Evolutionary conservation across 2,888 invertebrate genomes (phyloP).

Genomic region (Aplocera efformata): DNA sequence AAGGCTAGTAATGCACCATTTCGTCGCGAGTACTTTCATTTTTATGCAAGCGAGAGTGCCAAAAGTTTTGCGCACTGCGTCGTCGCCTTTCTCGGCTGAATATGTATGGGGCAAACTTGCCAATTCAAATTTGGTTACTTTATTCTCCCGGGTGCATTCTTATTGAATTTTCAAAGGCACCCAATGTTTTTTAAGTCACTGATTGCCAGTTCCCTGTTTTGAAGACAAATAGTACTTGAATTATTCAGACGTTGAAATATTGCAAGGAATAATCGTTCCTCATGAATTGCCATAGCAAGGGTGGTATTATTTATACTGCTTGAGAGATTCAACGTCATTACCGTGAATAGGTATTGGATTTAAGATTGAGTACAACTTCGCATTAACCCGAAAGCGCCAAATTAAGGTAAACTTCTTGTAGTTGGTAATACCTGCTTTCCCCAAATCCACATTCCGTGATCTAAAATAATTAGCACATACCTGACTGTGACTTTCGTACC

Average conservation of each 20-base stretch:
- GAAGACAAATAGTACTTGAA: background rate
- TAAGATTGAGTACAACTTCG: too few relatives aligned
- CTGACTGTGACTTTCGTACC: conserved; percentile 5
- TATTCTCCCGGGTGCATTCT: conserved; percentile 55
- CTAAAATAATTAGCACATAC: conserved; percentile 17
- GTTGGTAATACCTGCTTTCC: background rate
- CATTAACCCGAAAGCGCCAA: too few relatives aligned
- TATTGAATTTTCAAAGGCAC: conserved; percentile 46
- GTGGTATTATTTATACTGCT: too few relatives aligned
- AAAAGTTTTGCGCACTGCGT: conserved; percentile 79
- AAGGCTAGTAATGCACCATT: conserved; percentile 53
- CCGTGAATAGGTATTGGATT: too few relatives aligned
- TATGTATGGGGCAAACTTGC: conserved; percentile 71
- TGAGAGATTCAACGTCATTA: too few relatives aligned
- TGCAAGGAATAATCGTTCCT: too few relatives aligned
- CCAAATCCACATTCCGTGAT: conserved; percentile 4
- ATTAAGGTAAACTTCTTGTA: too few relatives aligned
- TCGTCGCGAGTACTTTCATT: conserved; percentile 64
- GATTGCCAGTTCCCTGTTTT: background rate
- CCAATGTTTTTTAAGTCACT: conserved; percentile 8
- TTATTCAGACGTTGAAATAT: background rate
- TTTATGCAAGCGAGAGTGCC: conserved; percentile 78
- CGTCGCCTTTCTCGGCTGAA: conserved; percentile 55
- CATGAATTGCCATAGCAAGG: too few relatives aligned
- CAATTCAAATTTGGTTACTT: conserved; percentile 68